Base-by-base conservation (phyloP, 1,140 invertebrate species). In the Tetramorium parvispinum region DNA sequence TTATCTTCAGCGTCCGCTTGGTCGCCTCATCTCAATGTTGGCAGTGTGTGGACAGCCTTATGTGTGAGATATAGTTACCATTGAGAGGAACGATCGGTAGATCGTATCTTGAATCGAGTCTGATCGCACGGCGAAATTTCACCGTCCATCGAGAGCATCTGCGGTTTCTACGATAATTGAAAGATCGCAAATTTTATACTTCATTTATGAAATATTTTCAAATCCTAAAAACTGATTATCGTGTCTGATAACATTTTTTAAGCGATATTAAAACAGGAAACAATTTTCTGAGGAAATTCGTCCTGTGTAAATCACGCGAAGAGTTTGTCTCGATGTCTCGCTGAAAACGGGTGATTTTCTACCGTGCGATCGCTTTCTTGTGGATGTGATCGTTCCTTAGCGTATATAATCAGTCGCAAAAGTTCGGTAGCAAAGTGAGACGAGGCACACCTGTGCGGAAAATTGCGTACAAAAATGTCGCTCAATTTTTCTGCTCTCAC, bases 11-110 rank as follows among this genome's bases (percentile, higher is more conserved):
- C 13, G 43, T 73, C 65, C 71, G 81, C 24, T 81, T 57, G 65
- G 66, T 70, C 63, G 32, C 77, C 78, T 86, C 57, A 65, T 76
- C 81, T 71, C 87, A 49, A 2, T 59, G 32, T 63, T 89, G 77
- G 87, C 83, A 85, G 88, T 89, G 79, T 85, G 75, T 53, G 61
- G 0, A 66, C 59, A 88, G 46, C 65, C 82, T 53, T 81, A 66
- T 32, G 13, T 68, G 59, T 76, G 11, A 51, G 53, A 63, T 27
- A 73, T 46, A 73, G 40, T 75, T 75, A 57, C 43, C 49, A 82
- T 73, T 68, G 46, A 16, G 40, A 59, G 40, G 53, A 13, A 40
- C 40, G 40, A 83, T 73, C 68, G 63, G n/a, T 71, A 21, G 66
- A 77, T 81, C 78, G 78, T 43, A 21, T 53, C 24, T 61, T 59